These are phyloP conservation scores for Andrena trimmerana DNA, from an alignment of 2,888 invertebrate species.

Conservation along the genomic window DNA sequence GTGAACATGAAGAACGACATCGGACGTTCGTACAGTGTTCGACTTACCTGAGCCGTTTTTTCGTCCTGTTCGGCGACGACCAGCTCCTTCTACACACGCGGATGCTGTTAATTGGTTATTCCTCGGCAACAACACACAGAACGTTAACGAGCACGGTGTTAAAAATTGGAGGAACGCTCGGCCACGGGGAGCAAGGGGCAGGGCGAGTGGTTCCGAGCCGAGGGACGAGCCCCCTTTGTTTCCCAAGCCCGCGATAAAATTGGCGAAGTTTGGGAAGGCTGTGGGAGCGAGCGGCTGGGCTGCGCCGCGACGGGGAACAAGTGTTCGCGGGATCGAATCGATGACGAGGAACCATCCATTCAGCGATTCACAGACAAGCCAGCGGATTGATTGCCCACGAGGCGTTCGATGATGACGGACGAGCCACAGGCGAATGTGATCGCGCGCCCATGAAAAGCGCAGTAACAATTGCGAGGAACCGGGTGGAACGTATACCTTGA, in stretches of 20 bases:
- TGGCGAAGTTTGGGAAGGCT: conserved; percentile 11
- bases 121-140: conserved; percentile 48
- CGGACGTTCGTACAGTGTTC: conserved; percentile 12
- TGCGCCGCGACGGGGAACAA: conserved; percentile 11
- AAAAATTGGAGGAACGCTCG: not conserved
- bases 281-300: not conserved
- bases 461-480: conserved; percentile 35
- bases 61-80: not conserved
- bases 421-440: conserved; percentile 56
- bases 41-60: conserved; percentile 64
- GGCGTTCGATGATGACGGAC: conserved; percentile 52
- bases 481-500: conserved; percentile 25
- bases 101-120: conserved; percentile 79
- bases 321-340: conserved; percentile 37
- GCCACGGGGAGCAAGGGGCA: not conserved
- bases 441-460: conserved; percentile 46
- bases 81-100: conserved; percentile 45
- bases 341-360: conserved; percentile 36
- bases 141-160: conserved; percentile 39
- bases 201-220: not conserved
- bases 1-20: conserved; percentile 31
- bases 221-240: not conserved
- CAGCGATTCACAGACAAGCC: conserved; percentile 24
- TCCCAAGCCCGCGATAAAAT: not conserved
- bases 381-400: conserved; percentile 52